A percentile compares a stretch with the other conserved stretches of the same genome.
Evolutionary conservation across 23 tunicate genomes (phyloP).

Genomic region (Corella eumyota): DNA sequence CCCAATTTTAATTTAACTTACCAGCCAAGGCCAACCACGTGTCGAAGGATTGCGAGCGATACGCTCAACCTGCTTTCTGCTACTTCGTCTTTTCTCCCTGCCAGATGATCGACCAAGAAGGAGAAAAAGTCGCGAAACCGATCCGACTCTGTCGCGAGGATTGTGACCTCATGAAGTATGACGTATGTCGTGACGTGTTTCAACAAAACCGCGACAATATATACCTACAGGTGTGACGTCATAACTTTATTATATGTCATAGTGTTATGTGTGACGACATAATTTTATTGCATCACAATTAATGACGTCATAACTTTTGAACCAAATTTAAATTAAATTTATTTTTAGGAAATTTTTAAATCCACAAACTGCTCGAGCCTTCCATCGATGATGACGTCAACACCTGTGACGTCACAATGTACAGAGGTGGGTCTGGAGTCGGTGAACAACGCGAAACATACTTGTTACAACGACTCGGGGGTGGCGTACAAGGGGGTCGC

Average conservation of each 20-base stretch:
- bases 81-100: slow-evolving; percentile 65
- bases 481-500: slow-evolving; percentile 41
- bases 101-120: slow-evolving; percentile 11
- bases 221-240: slow-evolving; percentile 21
- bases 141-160: slow-evolving; percentile 70
- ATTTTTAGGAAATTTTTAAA: slow-evolving; percentile 28
- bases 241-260: background rate
- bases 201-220: slow-evolving; percentile 6
- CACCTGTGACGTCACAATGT: too few relatives aligned
- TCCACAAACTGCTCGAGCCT: slow-evolving; percentile 43
- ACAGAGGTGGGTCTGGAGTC: slow-evolving; percentile 32
- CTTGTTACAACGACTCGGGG: slow-evolving; percentile 68
- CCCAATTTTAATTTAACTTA: too few relatives aligned
- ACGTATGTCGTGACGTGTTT: slow-evolving; percentile 52
- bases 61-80: slow-evolving; percentile 83
- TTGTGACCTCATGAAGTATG: slow-evolving; percentile 77
- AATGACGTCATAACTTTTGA: background rate
- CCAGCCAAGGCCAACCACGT: slow-evolving; percentile 26
- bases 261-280: background rate
- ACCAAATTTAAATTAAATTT: slow-evolving; percentile 2
- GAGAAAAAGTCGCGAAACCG: slow-evolving; percentile 29
- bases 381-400: slow-evolving; percentile 30
- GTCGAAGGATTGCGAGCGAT: slow-evolving; percentile 43
- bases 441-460: slow-evolving; percentile 21
- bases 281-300: background rate